phyloP scores from a whole-genome alignment of 2,797 vertebrate genomes.

The Phrynocephalus guinanensis region DNA sequence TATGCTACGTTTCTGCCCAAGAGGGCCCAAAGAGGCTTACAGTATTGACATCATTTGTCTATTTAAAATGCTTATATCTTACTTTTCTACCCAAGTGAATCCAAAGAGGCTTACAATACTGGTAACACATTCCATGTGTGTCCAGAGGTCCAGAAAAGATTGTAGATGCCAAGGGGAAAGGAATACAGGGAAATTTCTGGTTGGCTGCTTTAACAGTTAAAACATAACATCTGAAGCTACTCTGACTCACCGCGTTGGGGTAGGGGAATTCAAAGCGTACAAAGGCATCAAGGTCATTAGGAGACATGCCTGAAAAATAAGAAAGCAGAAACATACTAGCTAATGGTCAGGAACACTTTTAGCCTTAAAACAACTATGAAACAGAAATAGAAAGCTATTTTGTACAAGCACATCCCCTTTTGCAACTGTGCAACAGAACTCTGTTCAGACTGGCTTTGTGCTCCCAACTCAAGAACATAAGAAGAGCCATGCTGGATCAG shows the following conservation, averaged over 20 bases:
- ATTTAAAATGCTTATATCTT: no score
- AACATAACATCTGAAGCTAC: background rate
- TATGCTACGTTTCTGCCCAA: no score
- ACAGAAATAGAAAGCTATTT: background rate
- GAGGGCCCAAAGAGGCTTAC: no score
- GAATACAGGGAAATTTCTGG: background rate
- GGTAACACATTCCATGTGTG: background rate
- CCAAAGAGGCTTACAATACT: no score
- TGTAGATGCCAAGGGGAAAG: no score
- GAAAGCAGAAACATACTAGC: background rate
- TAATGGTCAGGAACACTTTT: background rate
- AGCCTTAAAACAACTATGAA: background rate
- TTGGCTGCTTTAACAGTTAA: background rate
- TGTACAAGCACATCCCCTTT: background rate
- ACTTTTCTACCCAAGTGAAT: no score
- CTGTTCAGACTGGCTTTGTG: background rate
- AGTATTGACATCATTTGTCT: no score
- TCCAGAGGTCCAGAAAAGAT: background rate
- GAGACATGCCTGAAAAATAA: conserved; percentile 79
- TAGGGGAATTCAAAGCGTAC: conserved; percentile 93
- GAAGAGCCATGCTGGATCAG: no score
- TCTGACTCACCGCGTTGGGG: conserved; percentile 83
- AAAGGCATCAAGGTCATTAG: conserved; percentile 88
- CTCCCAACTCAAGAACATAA: background rate
- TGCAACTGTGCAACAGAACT: background rate